Evolutionary conservation across 1,140 invertebrate species (phyloP).

Genomic region (Cydia amplana): DNA sequence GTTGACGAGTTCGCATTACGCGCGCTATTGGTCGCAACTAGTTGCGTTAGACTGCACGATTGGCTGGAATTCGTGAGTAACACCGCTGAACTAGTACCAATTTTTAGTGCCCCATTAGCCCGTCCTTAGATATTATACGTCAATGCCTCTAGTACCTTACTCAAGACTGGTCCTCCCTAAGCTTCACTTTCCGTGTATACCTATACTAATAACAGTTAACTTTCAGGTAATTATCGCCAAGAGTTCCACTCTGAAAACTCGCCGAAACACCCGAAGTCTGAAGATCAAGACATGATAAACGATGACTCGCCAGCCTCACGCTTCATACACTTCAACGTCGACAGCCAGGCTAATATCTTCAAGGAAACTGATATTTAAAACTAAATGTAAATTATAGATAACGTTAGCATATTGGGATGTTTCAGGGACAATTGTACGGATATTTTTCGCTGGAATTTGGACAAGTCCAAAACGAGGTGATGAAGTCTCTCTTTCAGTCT

Average conservation of each 20-base stretch:
- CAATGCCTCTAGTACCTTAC: too few relatives aligned
- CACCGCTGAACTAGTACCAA: too few relatives aligned
- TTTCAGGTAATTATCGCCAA: constrained; percentile 66
- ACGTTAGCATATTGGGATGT: constrained; percentile 16
- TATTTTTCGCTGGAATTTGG: neutral
- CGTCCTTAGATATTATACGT: too few relatives aligned
- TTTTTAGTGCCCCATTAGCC: too few relatives aligned
- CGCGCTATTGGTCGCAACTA: too few relatives aligned
- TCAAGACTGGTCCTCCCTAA: too few relatives aligned
- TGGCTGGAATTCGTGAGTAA: too few relatives aligned
- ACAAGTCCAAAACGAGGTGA: too few relatives aligned
- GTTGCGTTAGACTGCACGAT: too few relatives aligned
- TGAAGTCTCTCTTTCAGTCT: too few relatives aligned
- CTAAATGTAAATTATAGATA: constrained; percentile 34
- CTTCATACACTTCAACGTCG: constrained; percentile 69
- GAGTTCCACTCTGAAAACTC: constrained; percentile 66
- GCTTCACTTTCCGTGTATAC: constrained; percentile 9
- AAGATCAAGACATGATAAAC: constrained; percentile 50
- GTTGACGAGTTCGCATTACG: too few relatives aligned
- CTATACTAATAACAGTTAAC: constrained; percentile 26
- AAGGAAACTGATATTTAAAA: constrained; percentile 76
- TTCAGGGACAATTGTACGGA: neutral
- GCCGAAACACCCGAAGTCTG: constrained; percentile 53
- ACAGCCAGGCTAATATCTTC: constrained; percentile 60
- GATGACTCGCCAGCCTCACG: constrained; percentile 54